A percentile compares a stretch with the other conserved stretches of the same genome.
phyloP scores from a whole-genome alignment of 2,113 vertebrate genomes.

The Nycticebus coucang region DNA sequence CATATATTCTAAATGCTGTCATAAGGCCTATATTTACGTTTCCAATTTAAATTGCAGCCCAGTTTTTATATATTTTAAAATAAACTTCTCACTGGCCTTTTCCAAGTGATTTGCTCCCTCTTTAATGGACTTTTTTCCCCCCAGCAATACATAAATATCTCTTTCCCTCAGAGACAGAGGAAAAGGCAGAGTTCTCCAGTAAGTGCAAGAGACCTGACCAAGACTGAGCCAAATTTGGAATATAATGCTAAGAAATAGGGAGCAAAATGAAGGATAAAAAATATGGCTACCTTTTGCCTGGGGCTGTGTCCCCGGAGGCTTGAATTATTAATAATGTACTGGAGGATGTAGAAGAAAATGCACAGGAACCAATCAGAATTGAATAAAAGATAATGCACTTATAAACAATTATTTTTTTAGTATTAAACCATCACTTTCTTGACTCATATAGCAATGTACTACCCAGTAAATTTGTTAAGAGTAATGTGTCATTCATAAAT shows the following conservation, averaged over 20 bases:
- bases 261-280: background rate
- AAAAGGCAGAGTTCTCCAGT: background rate
- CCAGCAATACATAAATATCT: background rate
- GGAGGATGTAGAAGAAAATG: background rate
- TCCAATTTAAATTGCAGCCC: background rate
- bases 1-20: background rate
- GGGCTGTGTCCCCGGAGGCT: background rate
- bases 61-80: conserved; percentile 30
- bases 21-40: background rate
- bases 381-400: background rate
- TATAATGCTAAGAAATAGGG: background rate
- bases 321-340: background rate
- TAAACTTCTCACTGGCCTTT: background rate
- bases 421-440: background rate
- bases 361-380: background rate
- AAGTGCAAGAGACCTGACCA: background rate
- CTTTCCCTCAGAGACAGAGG: background rate
- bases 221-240: conserved; percentile 21
- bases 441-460: background rate
- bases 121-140: background rate
- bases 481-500: background rate
- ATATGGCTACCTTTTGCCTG: background rate
- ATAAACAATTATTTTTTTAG: background rate
- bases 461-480: background rate
- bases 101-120: background rate